Evolutionary conservation across 2,113 vertebrate genomes (phyloP).

Genomic region (Phylloscopus trochilus): DNA sequence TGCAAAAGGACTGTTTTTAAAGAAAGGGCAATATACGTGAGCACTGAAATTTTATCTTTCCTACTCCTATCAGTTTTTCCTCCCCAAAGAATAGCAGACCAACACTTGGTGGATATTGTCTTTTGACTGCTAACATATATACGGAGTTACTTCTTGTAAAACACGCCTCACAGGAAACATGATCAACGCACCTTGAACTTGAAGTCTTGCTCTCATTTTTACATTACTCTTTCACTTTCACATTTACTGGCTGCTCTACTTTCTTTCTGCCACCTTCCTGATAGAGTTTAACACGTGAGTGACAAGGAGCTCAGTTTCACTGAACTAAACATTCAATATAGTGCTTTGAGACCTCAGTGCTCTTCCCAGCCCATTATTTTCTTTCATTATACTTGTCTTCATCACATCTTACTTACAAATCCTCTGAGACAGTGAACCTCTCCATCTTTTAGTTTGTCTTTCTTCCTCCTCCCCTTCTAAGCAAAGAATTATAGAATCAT

Average conservation of each 20-base stretch:
- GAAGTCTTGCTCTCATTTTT: not conserved
- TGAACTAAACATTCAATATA: not conserved
- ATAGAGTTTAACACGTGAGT: not conserved
- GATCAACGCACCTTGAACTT: not conserved
- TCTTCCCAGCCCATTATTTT: not conserved
- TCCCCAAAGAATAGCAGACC: not conserved
- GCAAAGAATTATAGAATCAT: not conserved
- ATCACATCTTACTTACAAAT: not conserved
- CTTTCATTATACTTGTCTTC: not conserved
- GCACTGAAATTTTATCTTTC: not conserved
- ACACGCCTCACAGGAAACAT: not conserved
- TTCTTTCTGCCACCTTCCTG: not conserved
- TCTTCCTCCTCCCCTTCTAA: not conserved
- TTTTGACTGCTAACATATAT: accelerated
- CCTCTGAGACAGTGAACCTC: not conserved
- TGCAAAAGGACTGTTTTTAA: not conserved
- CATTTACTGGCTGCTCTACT: not conserved
- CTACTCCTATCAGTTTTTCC: not conserved
- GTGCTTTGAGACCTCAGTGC: not conserved
- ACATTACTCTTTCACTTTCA: not conserved
- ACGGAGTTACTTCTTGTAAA: not conserved
- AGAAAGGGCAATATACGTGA: not conserved
- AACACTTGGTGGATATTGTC: not conserved
- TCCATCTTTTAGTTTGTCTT: not conserved
- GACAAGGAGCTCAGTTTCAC: not conserved